Conservation (phyloP, 2,113 vertebrate species). For the Bostrychus sinensis region DNA sequence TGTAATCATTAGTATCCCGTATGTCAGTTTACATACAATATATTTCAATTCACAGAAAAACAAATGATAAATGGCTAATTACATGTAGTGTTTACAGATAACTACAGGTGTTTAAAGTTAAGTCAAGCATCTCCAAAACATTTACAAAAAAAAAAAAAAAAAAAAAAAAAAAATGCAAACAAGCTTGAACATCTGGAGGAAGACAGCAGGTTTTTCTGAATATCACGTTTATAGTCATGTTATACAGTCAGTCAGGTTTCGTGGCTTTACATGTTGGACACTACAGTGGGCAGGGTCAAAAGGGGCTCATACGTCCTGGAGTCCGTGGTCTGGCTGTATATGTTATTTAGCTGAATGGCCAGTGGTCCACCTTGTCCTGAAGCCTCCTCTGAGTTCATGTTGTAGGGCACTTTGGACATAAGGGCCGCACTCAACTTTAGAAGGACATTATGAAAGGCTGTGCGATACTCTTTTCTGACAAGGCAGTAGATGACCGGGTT, state of each 20-base stretch:
- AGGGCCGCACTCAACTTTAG: slow-evolving; percentile 61
- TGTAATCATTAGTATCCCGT: too few species aligned
- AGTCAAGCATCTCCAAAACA: too few species aligned
- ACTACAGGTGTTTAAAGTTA: too few species aligned
- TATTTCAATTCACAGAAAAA: too few species aligned
- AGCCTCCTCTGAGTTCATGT: slow-evolving; percentile 38
- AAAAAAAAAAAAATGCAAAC: too few species aligned
- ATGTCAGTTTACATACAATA: too few species aligned
- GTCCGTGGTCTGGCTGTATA: slow-evolving; percentile 59
- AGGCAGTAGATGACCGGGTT: slow-evolving; percentile 83
- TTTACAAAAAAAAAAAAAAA: too few species aligned
- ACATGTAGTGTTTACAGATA: too few species aligned
- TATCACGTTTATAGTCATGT: background rate
- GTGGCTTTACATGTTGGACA: slow-evolving; percentile 23
- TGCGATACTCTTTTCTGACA: slow-evolving; percentile 75
- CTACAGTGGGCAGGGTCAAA: slow-evolving; percentile 44
- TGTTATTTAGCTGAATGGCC: slow-evolving; percentile 54
- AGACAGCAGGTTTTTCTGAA: background rate
- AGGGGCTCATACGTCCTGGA: slow-evolving; percentile 28
- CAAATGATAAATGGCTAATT: too few species aligned
- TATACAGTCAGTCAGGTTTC: background rate
- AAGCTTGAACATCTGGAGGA: background rate
- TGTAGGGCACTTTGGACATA: slow-evolving; percentile 62
- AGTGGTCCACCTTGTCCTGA: slow-evolving; percentile 42
- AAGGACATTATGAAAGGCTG: slow-evolving; percentile 64